These are phyloP conservation scores for Datnioides undecimradiatus DNA, from an alignment of 2,113 vertebrate genomes.

Conservation along the genomic window DNA sequence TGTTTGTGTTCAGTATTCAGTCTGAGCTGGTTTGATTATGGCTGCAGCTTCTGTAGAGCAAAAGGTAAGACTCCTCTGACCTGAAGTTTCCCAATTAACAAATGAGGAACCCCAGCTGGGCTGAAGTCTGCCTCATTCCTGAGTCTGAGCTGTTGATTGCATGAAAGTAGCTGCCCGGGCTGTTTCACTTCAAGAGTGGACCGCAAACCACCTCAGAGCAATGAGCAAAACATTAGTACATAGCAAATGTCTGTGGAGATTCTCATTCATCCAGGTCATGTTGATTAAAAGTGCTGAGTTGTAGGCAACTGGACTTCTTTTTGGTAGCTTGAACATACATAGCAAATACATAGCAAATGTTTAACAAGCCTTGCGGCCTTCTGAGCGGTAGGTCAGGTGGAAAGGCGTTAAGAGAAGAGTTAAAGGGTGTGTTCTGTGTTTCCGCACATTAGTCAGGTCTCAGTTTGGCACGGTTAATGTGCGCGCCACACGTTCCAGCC, in stretches of 20 bases:
- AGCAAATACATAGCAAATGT: constrained; percentile 62
- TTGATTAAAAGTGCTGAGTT: no score
- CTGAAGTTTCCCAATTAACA: constrained; percentile 26
- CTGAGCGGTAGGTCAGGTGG: constrained; percentile 30
- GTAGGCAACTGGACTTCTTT: no score
- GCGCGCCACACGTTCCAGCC: constrained; percentile 19
- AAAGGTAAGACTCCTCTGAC: constrained; percentile 9
- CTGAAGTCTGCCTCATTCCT: constrained; percentile 35
- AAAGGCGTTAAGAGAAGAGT: constrained; percentile 23
- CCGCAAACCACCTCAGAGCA: constrained; percentile 30
- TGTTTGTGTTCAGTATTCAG: not conserved
- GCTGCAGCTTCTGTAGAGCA: not conserved
- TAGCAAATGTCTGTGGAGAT: constrained; percentile 73
- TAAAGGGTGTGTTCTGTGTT: constrained; percentile 33
- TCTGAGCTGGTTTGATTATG: not conserved
- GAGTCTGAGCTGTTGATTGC: constrained; percentile 59
- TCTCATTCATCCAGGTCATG: no score
- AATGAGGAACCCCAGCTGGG: constrained; percentile 21
- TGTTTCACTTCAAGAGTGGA: constrained; percentile 16
- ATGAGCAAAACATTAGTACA: constrained; percentile 48
- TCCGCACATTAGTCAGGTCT: constrained; percentile 46
- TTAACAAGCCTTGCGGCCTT: constrained; percentile 50
- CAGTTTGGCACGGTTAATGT: constrained; percentile 44
- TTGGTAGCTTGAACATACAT: no score
- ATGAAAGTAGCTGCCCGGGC: constrained; percentile 20